phyloP scores from a whole-genome alignment of 2,797 vertebrate species.

The Myotis findleyi region DNA sequence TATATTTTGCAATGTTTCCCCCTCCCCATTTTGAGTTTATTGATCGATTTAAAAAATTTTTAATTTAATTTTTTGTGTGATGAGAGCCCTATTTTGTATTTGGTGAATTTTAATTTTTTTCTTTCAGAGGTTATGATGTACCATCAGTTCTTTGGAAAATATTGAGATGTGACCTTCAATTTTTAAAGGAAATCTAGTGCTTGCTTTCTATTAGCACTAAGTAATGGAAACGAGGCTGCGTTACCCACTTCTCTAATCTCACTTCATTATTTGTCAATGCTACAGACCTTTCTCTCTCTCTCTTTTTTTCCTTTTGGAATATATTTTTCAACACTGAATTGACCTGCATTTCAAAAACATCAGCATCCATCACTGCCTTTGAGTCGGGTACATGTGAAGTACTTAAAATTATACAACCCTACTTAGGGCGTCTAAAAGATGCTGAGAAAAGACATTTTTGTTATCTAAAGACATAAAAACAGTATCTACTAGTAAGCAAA shows the following conservation, averaged over 20 bases:
- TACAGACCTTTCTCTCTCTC: not conserved
- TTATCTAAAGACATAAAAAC: conserved; percentile 68
- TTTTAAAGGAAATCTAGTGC: conserved; percentile 51
- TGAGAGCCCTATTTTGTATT: not conserved
- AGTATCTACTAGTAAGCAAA: conserved; percentile 50
- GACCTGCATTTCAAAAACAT: conserved; percentile 23
- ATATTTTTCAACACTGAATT: conserved; percentile 44
- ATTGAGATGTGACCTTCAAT: not conserved
- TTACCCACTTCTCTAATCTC: not conserved
- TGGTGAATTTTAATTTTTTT: conserved; percentile 51
- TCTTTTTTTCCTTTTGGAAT: conserved; percentile 8
- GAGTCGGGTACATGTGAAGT: not conserved
- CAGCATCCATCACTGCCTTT: conserved; percentile 27
- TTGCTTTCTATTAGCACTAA: not conserved
- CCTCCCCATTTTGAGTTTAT: not conserved
- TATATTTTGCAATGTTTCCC: not conserved
- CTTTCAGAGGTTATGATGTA: not conserved
- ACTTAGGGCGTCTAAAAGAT: conserved; percentile 63
- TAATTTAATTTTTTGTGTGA: not conserved
- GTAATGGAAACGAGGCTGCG: not conserved
- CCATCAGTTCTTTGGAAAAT: not conserved
- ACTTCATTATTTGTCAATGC: not conserved
- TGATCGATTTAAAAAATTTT: not conserved
- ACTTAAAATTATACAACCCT: conserved; percentile 57
- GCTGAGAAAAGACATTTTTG: conserved; percentile 61